These are phyloP conservation scores for Lagocephalus sceleratus DNA, from an alignment of 2,797 vertebrate genomes.

Conservation along the genomic window DNA sequence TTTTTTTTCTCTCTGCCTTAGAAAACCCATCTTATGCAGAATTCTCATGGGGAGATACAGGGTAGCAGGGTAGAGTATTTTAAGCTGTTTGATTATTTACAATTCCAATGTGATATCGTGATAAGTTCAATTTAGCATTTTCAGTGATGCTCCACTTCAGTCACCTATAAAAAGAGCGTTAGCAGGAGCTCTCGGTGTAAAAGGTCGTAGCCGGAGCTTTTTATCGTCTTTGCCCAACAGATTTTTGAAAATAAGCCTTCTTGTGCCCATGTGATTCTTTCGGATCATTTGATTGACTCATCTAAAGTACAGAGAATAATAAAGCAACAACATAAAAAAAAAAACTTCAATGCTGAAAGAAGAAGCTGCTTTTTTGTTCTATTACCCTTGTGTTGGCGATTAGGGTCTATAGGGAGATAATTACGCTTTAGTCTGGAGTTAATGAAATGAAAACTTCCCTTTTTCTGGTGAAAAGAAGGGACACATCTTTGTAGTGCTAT, in stretches of 20 bases:
- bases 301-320: slow-evolving; percentile 56
- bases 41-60: slow-evolving; percentile 56
- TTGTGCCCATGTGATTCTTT: slow-evolving; percentile 39
- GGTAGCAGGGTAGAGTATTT: slow-evolving; percentile 64
- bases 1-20: slow-evolving; percentile 1
- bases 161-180: slow-evolving; percentile 1
- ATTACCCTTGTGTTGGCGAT: slow-evolving; percentile 74
- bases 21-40: slow-evolving; percentile 33
- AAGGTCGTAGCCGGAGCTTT: neutral
- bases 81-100: slow-evolving; percentile 57
- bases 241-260: slow-evolving; percentile 47
- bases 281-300: slow-evolving; percentile 66
- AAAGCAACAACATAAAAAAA: slow-evolving; percentile 55
- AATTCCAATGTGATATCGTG: slow-evolving; percentile 38
- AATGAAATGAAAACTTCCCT: slow-evolving; percentile 81
- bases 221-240: neutral
- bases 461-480: slow-evolving; percentile 69
- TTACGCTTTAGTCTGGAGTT: slow-evolving; percentile 79
- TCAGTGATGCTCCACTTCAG: slow-evolving; percentile 18
- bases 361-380: slow-evolving; percentile 74
- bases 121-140: slow-evolving; percentile 27
- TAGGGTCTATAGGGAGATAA: slow-evolving; percentile 80
- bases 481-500: slow-evolving; percentile 75
- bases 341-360: slow-evolving; percentile 69
- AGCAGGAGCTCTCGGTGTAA: neutral